Evolutionary conservation across 35 echinoderm and acorn worm genomes (phyloP), one percentile per base, ranked within the genome.

Genomic region (Diadema setosum): DNA sequence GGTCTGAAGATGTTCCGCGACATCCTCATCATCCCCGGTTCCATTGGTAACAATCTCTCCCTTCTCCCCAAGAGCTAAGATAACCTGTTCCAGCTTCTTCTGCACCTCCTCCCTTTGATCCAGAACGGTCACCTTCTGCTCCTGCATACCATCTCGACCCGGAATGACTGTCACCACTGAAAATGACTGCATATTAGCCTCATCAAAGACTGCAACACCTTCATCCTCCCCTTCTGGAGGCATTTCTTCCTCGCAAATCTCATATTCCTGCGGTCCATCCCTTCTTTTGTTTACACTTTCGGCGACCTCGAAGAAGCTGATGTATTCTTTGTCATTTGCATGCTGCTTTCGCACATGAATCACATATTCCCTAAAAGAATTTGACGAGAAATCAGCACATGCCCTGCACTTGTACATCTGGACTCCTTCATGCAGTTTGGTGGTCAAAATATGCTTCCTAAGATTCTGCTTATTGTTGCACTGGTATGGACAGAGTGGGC

Each of bases 401-500:
- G 65, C 36, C 16, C 60, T 89, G 82, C 96, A 99, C 37, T 87
- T 85, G 60, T 94, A 99, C 58, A 99, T 85, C 24, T 92, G 75
- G 23, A 82, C 52, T 35, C 93, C 93, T 81, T 58, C 56, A 49
- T 99, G 96, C 50, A 91, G 92, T 57, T 91, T 91, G 14, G 96
- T 95, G 44, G 86, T 90, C 39, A 82, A 63, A 4, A 99, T 86
- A 56, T 99, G 96, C 58, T 99, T 99, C 9, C 92, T 81, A 9
- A 99, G 44, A 36, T 99, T 99, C 43, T 94, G 91, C 34, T 95
- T 87, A 50, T 83, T 82, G 43, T 92, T 92, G 40, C 88, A 88
- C 11, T 84, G 81, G 61, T 99, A 94, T 18, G 76, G 55, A 49
- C 96, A 99, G 60, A 91, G 92, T 25, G 96, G 96, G 56, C 96